Percentiles rank a stretch among this genome's conserved stretches.
Evolutionary conservation across 2,113 vertebrate genomes (phyloP).

Genomic region (Lagopus muta): DNA sequence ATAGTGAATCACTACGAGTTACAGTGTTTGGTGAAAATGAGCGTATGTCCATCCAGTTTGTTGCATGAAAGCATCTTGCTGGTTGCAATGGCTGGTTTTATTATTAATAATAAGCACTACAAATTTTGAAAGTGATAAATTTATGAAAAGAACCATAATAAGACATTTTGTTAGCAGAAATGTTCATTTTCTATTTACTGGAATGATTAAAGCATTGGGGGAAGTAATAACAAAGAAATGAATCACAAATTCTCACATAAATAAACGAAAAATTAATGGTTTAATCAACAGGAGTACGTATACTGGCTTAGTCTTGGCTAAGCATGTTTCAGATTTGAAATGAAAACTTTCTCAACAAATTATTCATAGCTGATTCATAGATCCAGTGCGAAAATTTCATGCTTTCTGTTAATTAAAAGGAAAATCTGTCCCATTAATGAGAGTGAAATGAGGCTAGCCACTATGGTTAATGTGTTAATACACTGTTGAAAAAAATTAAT

Average conservation of each 20-base stretch:
- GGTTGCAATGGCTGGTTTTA: neutral
- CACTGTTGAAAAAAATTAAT: conserved; percentile 1
- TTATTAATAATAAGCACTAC: neutral
- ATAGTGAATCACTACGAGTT: neutral
- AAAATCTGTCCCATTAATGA: neutral
- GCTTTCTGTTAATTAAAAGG: conserved; percentile 20
- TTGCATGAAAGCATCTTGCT: neutral
- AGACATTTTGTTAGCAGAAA: neutral
- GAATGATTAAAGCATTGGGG: neutral
- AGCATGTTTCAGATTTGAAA: neutral
- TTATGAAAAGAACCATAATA: neutral
- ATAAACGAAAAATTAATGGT: neutral
- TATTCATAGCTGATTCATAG: neutral
- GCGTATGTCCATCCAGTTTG: neutral
- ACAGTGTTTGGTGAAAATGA: neutral
- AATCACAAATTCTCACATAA: neutral
- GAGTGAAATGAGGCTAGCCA: neutral
- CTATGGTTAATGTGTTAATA: conserved; percentile 7
- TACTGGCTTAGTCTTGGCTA: neutral
- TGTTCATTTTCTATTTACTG: neutral
- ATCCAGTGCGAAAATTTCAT: neutral
- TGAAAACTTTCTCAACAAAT: neutral
- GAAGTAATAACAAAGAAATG: neutral
- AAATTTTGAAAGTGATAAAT: neutral
- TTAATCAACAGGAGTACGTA: neutral